Evolutionary conservation across 1,140 invertebrate species (phyloP).

Genomic region (Ganaspis sp.): DNA sequence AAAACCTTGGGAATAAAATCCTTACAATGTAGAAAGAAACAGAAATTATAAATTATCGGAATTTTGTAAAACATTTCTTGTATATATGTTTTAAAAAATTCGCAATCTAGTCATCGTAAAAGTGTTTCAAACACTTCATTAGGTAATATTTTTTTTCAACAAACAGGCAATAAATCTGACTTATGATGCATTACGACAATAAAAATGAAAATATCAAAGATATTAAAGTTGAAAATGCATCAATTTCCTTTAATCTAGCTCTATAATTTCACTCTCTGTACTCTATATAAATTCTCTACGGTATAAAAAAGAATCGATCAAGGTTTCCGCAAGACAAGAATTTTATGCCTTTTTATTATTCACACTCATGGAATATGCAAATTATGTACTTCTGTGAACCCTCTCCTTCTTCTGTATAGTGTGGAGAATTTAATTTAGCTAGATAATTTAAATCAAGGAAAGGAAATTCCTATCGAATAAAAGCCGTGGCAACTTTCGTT

Average conservation of each 20-base stretch:
- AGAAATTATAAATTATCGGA: no score
- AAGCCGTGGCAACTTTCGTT: conserved; percentile 19
- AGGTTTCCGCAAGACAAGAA: not conserved
- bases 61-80: no score
- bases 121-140: no score
- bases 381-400: not conserved
- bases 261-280: not conserved
- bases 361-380: not conserved
- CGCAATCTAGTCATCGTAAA: no score
- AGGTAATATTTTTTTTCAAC: no score
- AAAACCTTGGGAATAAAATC: no score
- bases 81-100: no score
- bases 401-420: not conserved
- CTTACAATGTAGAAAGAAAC: no score
- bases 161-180: no score
- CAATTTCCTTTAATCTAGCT: not conserved
- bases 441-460: conserved; percentile 4
- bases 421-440: not conserved
- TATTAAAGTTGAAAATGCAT: no score
- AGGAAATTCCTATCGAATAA: conserved; percentile 13
- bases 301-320: not conserved
- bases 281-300: not conserved
- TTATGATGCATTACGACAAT: no score
- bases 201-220: no score
- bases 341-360: not conserved